Base-by-base conservation (phyloP, 2,113 vertebrate genomes). In the Nothocercus julius region DNA sequence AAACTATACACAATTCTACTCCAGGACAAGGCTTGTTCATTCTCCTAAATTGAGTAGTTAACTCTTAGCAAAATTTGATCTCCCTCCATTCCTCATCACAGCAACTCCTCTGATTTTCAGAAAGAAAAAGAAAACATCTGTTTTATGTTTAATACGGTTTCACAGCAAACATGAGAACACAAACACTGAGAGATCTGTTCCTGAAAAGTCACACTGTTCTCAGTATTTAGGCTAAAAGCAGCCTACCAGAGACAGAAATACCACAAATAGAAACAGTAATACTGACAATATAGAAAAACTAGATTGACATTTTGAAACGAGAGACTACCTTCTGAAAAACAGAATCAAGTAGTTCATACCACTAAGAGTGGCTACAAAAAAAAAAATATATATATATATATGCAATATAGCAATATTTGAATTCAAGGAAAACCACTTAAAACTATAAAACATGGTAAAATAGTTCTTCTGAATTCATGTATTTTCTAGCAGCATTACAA, bases 211-310 rank as follows among this genome's bases (percentile, higher is more conserved):
- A 20, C 15, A 32, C 7, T 15, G 34, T 3, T 40, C 70, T 20
- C 15, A 14, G 12, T 2, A 54, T 7, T 27, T 19, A 9, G 1
- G 1, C 1, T 56, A 7, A 14, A 78, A 73, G 32, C 1, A 2
- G 19, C 8, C 47, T 56, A n/a, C 20, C 5, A 44, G 14, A 14
- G 17, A 40, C 49, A 49, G 1, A 0, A 34, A 45, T 1, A 47
- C 45, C 13, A 87, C 19, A 51, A 78, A 64, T 0, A 69, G 18
- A 58, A 81, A 70, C 27, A 38, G 47, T 87, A 89, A 69, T 8
- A 28, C 8, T 6, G 30, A 22, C 3, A 7, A 54, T 1, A 38
- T 10, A 21, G 58, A 21, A 62, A 70, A 69, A 21, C 1, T 3
- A 81, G 28, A 90, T 15, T n/a, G 24, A 16, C 22, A 22, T 20